These are phyloP conservation scores for Propithecus deckenii DNA, from an alignment of 2,797 vertebrate genomes.

Conservation along the genomic window DNA sequence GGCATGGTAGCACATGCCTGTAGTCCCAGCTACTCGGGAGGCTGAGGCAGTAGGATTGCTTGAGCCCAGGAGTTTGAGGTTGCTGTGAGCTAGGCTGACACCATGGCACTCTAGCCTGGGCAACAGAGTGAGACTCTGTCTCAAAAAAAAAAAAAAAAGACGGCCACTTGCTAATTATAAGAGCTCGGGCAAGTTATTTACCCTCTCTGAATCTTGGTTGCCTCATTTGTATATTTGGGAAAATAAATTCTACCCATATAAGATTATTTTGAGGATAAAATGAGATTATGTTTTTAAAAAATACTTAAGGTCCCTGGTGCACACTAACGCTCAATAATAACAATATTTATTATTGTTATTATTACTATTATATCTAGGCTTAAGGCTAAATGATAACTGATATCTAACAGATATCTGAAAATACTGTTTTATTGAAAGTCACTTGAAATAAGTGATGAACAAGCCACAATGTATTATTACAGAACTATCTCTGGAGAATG, in stretches of 20 bases:
- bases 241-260: background rate
- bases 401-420: background rate
- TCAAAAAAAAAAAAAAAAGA: too few species aligned
- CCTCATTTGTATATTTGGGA: background rate
- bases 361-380: background rate
- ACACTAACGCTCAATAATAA: background rate
- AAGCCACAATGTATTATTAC: background rate
- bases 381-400: background rate
- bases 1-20: too few species aligned
- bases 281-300: background rate
- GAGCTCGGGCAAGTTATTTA: background rate
- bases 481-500: background rate
- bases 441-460: background rate
- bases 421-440: background rate
- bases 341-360: background rate
- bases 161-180: background rate
- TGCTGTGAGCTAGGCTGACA: too few species aligned
- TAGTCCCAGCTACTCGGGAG: too few species aligned
- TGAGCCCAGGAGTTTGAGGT: too few species aligned
- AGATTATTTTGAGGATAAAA: background rate
- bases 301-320: background rate
- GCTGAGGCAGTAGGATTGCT: too few species aligned
- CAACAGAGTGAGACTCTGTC: too few species aligned
- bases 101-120: too few species aligned
- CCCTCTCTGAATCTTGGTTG: background rate